Evolutionary conservation across 2,797 vertebrate species (phyloP), one percentile per base, ranked within the genome.

Genomic region (Schizopygopsis pylzovi): DNA sequence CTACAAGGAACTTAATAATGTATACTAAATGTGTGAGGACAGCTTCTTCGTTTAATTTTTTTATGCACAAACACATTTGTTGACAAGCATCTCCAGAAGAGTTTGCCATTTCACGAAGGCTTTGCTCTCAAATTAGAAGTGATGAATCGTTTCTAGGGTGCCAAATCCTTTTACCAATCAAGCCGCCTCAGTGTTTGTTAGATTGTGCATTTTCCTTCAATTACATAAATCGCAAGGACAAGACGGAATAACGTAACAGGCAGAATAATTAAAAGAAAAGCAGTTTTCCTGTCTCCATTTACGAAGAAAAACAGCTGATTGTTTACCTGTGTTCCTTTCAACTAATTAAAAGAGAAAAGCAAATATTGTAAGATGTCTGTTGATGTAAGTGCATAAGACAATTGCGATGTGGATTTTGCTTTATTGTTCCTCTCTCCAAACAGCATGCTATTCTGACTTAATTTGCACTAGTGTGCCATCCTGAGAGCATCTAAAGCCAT

Each of bases 1-100:
- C 92, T 91, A 93, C 85, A 91, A 88, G 91, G 91, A 94, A 94
- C 92, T 95, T 95, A 95, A 95, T 95, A 94, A 95, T 95, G 94
- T 95, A 95, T 92, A 91, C 93, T 93, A 95, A 96, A 96, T 95
- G 92, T 93, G 92, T 87, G 91, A 92, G 92, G 95, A 95, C 94
- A 95, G 95, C 93, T 92, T 90, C 92, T 79, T 82, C 3, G n/a
- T 20, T 8, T 9, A 39, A 43, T 59, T 75, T 80, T 89, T 86
- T 92, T 90, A 91, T 86, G 91, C 93, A 94, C 91, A 94, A 95
- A 94, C 92, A 93, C 93, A 91, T 90, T 93, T 93, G 93, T 94
- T 95, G 93, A 95, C 95, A 94, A 93, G 88, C 90, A 91, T 94
- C 94, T 94, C 90, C 88, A 91, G 89, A 89, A 73, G 90, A 93